Evolutionary conservation across 2,888 invertebrate species (phyloP).

Genomic region (Tetramorium bicarinatum): DNA sequence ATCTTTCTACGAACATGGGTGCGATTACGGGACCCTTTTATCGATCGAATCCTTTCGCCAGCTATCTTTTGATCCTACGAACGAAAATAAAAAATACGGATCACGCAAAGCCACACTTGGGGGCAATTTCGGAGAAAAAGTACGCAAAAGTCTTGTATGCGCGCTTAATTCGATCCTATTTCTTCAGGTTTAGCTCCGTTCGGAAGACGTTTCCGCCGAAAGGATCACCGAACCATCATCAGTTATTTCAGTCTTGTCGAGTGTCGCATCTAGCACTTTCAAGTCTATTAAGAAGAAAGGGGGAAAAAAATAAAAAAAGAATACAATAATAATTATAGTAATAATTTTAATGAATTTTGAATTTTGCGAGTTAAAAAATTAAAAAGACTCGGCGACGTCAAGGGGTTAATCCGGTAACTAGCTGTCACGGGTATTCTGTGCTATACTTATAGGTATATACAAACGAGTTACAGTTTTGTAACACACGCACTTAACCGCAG

Average conservation of each 20-base stretch:
- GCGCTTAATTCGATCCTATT: conserved; percentile 29
- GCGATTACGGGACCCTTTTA: conserved; percentile 72
- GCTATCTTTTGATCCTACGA: conserved; percentile 35
- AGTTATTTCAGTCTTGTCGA: neutral
- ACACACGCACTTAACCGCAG: conserved; percentile 1
- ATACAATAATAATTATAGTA: neutral
- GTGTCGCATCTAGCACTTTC: neutral
- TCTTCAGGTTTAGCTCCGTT: conserved; percentile 1
- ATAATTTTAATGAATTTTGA: neutral
- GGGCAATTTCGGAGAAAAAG: conserved; percentile 56
- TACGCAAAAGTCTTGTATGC: neutral
- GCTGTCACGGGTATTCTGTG: no score
- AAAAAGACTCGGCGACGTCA: neutral
- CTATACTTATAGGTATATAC: no score
- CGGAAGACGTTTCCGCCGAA: neutral
- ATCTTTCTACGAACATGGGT: conserved; percentile 64
- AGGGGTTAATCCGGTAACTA: neutral
- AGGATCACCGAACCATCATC: neutral
- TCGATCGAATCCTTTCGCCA: conserved; percentile 62
- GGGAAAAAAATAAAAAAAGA: neutral
- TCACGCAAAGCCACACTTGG: conserved; percentile 70
- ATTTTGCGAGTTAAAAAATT: neutral
- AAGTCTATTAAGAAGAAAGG: neutral
- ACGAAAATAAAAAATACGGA: conserved; percentile 58
- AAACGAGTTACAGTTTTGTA: conserved; percentile 15